A percentile compares a stretch with the other conserved stretches of the same genome.
These are phyloP conservation scores for Dryobota labecula DNA, from an alignment of 2,888 invertebrate species.

Conservation along the genomic window DNA sequence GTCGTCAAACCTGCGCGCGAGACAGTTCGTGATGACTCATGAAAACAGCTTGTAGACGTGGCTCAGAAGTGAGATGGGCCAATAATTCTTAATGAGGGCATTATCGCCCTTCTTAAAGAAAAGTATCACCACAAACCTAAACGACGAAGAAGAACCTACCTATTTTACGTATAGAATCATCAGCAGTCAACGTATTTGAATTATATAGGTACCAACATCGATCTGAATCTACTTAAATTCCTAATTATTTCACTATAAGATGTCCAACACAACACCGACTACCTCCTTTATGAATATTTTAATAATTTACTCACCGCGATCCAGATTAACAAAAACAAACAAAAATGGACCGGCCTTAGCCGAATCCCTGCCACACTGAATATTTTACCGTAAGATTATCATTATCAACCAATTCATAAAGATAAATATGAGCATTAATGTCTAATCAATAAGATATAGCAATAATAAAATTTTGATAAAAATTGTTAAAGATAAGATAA, in stretches of 20 bases:
- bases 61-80: too few species aligned
- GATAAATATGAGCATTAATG: slow-evolving; percentile 61
- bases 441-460: slow-evolving; percentile 52
- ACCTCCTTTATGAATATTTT: not conserved
- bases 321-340: slow-evolving; percentile 46
- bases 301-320: slow-evolving; percentile 72
- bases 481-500: slow-evolving; percentile 16
- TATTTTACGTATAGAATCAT: not conserved
- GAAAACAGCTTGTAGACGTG: too few species aligned
- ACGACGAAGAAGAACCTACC: too few species aligned
- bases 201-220: too few species aligned
- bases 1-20: too few species aligned
- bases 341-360: slow-evolving; percentile 74
- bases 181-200: too few species aligned
- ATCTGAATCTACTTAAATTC: not conserved
- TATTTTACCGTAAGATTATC: slow-evolving; percentile 73
- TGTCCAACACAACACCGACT: not conserved
- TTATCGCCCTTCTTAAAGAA: too few species aligned
- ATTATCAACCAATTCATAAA: slow-evolving; percentile 71
- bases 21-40: too few species aligned
- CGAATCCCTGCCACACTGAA: slow-evolving; percentile 78
- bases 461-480: slow-evolving; percentile 38
- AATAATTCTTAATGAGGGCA: too few species aligned
- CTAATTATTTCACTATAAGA: not conserved
- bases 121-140: too few species aligned